These are phyloP conservation scores for Apamea sordens DNA, from an alignment of 2,888 invertebrate species.

Conservation along the genomic window DNA sequence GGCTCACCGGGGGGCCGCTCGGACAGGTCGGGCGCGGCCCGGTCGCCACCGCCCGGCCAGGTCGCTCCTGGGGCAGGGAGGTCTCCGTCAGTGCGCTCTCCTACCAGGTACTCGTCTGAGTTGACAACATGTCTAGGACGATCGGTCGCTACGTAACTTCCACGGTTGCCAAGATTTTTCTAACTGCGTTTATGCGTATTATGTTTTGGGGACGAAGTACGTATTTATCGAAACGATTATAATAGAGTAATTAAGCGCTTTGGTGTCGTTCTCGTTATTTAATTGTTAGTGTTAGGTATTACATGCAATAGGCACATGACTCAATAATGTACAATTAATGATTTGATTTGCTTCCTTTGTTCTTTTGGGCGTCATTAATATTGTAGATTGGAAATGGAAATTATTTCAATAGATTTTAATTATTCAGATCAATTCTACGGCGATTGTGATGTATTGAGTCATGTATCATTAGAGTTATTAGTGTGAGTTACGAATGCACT, in stretches of 20 bases:
- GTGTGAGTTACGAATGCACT: slow-evolving; percentile 83
- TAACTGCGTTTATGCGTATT: slow-evolving; percentile 61
- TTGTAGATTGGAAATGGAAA: slow-evolving; percentile 73
- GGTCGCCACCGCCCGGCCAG: slow-evolving; percentile 74
- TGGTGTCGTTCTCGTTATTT: slow-evolving; percentile 81
- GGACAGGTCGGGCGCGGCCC: slow-evolving; percentile 58
- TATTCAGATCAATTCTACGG: slow-evolving; percentile 67
- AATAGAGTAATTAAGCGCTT: slow-evolving; percentile 76
- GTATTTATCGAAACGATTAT: slow-evolving; percentile 70
- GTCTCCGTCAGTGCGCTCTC: slow-evolving; percentile 82
- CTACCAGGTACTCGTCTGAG: slow-evolving; percentile 56
- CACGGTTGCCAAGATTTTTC: slow-evolving; percentile 64
- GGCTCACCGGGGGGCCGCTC: slow-evolving; percentile 78
- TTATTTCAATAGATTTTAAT: slow-evolving; percentile 76
- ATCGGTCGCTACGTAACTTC: slow-evolving; percentile 67
- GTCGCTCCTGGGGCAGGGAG: slow-evolving; percentile 89
- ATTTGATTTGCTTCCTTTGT: slow-evolving; percentile 74
- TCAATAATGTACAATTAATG: slow-evolving; percentile 86
- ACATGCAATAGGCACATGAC: slow-evolving; percentile 81
- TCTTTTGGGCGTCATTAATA: slow-evolving; percentile 72
- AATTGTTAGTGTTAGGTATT: slow-evolving; percentile 83
- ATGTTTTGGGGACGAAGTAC: slow-evolving; percentile 67
- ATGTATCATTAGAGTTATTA: slow-evolving; percentile 71
- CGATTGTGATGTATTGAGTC: slow-evolving; percentile 76
- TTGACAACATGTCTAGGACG: slow-evolving; percentile 58